Evolutionary conservation across 1,140 invertebrate species (phyloP).

Genomic region (Sinonovacula constricta): DNA sequence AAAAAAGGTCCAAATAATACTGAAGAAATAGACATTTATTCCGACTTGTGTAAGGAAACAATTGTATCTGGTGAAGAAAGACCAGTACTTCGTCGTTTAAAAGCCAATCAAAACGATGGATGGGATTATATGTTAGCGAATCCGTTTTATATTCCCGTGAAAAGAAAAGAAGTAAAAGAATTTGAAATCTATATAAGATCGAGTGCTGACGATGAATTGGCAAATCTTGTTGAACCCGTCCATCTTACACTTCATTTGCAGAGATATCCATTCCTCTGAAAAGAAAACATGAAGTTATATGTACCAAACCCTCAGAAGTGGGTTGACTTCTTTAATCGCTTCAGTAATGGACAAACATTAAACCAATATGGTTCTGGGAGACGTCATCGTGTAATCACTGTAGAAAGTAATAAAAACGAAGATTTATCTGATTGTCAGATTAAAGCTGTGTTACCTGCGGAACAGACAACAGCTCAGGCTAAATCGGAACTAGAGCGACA

Average conservation of each 20-base stretch:
- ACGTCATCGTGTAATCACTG: not conserved
- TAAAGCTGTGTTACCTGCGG: not conserved
- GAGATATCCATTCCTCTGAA: conserved; percentile 14
- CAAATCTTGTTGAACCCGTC: not conserved
- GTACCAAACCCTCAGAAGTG: conserved; percentile 23
- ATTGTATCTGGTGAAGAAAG: not conserved
- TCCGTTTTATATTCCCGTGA: not conserved
- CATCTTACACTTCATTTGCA: conserved; percentile 23
- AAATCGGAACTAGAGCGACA: conserved; percentile 15
- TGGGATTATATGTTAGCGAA: not conserved
- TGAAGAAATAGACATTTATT: not conserved
- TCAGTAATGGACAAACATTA: conserved; percentile 12
- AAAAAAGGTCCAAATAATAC: not conserved
- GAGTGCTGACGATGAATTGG: not conserved
- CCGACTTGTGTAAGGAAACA: not conserved
- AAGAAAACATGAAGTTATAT: not conserved
- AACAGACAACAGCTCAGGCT: conserved; percentile 9
- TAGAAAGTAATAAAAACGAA: not conserved
- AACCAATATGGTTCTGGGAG: not conserved
- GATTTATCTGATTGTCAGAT: not conserved
- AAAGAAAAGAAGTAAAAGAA: not conserved
- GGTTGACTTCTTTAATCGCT: conserved; percentile 3
- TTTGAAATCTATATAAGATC: not conserved
- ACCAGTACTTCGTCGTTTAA: not conserved
- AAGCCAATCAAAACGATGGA: not conserved